Evolutionary conservation across 2,113 vertebrate species (phyloP).

Genomic region (Oxyura jamaicensis): DNA sequence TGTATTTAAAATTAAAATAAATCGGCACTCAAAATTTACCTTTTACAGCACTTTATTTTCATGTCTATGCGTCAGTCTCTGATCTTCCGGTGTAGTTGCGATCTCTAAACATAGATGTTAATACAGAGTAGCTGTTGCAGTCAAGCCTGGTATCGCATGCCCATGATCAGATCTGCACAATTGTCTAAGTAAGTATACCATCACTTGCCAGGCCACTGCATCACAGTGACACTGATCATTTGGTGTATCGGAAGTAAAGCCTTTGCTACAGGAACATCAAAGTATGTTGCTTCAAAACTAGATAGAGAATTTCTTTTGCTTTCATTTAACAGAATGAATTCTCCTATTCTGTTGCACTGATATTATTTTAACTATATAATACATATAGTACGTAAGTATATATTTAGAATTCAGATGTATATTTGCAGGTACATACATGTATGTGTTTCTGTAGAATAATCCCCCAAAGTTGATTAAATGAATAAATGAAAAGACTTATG

Average conservation of each 20-base stretch:
- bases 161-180: background rate
- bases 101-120: background rate
- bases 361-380: background rate
- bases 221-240: background rate
- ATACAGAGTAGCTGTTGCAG: background rate
- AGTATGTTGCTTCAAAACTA: background rate
- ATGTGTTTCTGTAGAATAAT: background rate
- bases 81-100: background rate
- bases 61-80: background rate
- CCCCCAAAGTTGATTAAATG: background rate
- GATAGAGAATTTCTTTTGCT: background rate
- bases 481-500: background rate
- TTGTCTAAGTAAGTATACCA: background rate
- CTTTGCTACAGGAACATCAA: background rate
- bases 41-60: background rate
- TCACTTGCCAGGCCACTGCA: background rate
- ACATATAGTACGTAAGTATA: background rate
- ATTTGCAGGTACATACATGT: background rate
- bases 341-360: background rate
- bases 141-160: background rate
- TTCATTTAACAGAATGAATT: background rate
- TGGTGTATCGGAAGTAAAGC: background rate
- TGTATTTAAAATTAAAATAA: background rate
- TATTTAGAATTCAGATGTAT: background rate
- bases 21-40: background rate